Percentiles rank a stretch among this genome's conserved stretches.
Evolutionary conservation across 2,797 vertebrate genomes (phyloP).

Genomic region (Enteromius unitaeniatus): DNA sequence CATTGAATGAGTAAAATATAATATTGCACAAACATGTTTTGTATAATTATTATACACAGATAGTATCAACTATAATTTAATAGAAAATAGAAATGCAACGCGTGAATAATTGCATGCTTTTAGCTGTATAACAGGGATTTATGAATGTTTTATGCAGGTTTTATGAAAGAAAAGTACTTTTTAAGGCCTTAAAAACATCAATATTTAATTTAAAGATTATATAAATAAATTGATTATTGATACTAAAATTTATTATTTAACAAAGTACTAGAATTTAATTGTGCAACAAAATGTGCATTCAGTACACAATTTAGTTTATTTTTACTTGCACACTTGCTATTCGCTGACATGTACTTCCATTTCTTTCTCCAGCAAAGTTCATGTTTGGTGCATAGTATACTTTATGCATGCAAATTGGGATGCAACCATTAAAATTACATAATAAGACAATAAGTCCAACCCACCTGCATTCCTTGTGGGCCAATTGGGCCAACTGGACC

Average conservation of each 20-base stretch:
- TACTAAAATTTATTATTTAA: too few relatives aligned
- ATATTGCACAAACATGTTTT: not conserved
- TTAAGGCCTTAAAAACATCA: not conserved
- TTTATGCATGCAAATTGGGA: not conserved
- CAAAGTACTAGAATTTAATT: too few relatives aligned
- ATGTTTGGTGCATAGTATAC: not conserved
- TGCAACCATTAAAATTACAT: not conserved
- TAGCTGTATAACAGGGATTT: not conserved
- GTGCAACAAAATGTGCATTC: not conserved
- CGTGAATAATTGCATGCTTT: not conserved
- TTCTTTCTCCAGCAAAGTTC: not conserved
- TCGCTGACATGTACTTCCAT: not conserved
- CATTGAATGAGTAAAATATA: not conserved
- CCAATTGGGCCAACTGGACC: constrained; percentile 76
- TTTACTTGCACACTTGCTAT: not conserved
- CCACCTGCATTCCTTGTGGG: constrained; percentile 74
- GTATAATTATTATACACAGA: not conserved
- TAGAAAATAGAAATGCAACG: not conserved
- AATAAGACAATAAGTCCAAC: constrained; percentile 4
- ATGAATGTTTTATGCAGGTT: not conserved
- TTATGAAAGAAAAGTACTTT: not conserved
- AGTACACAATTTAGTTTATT: not conserved
- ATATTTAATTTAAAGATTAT: not conserved
- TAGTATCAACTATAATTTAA: not conserved
- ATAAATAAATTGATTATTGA: not conserved